Conservation (phyloP, 2,797 vertebrate genomes). For the Premnoplex brunnescens region DNA sequence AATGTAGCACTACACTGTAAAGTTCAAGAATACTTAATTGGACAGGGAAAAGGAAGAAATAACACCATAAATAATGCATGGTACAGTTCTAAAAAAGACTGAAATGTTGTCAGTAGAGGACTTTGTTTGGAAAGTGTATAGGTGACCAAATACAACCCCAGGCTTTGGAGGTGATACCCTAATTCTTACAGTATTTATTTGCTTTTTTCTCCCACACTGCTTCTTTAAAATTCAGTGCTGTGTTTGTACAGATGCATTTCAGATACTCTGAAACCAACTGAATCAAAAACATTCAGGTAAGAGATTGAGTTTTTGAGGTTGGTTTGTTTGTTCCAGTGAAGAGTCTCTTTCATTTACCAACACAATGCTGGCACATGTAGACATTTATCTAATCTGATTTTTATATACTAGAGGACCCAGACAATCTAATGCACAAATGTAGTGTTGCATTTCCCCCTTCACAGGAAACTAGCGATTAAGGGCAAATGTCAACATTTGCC, state of each 20-base stretch:
- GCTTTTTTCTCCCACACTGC: background rate
- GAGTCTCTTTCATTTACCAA: background rate
- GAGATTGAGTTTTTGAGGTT: background rate
- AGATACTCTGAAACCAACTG: background rate
- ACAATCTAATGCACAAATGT: background rate
- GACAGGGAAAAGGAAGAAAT: slow-evolving; percentile 29
- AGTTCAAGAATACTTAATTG: slow-evolving; percentile 40
- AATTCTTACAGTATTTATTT: background rate
- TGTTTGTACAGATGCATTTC: background rate
- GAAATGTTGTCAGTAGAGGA: background rate
- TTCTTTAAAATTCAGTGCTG: background rate
- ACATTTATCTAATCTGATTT: background rate
- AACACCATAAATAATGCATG: slow-evolving; percentile 17
- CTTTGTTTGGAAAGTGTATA: background rate
- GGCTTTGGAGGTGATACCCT: background rate
- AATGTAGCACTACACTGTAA: background rate
- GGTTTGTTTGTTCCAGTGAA: background rate
- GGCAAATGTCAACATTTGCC: background rate
- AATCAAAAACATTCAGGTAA: background rate
- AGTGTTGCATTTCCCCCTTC: background rate
- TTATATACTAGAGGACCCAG: background rate
- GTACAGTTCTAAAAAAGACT: background rate
- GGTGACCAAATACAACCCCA: background rate
- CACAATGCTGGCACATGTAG: background rate
- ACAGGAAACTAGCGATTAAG: background rate